Conservation (phyloP, 1,140 invertebrate species). For the Condylostylus longicornis region DNA sequence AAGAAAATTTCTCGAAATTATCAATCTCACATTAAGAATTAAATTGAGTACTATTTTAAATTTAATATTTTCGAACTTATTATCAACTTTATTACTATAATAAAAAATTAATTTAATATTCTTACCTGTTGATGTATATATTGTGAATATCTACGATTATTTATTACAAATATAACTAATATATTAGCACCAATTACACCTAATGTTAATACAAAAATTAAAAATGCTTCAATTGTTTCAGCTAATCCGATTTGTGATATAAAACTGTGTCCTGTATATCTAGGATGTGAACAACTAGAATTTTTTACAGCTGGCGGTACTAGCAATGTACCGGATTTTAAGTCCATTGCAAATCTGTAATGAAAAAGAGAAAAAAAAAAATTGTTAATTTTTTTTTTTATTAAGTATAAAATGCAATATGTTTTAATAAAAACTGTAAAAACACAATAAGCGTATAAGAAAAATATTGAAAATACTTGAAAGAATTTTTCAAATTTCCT, state of each 20-base stretch:
- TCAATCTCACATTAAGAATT: too few relatives aligned
- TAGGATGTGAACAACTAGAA: slow-evolving; percentile 58
- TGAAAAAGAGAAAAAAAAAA: slow-evolving; percentile 3
- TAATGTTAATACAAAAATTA: slow-evolving; percentile 56
- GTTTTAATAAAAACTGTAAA: too few relatives aligned
- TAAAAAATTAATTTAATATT: not conserved
- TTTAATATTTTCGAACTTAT: not conserved
- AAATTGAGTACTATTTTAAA: not conserved
- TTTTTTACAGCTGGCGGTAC: slow-evolving; percentile 61
- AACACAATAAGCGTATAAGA: too few relatives aligned
- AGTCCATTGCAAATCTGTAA: slow-evolving; percentile 23
- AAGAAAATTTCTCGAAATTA: too few relatives aligned
- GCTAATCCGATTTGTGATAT: slow-evolving; percentile 45
- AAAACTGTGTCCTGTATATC: slow-evolving; percentile 41
- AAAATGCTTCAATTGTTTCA: slow-evolving; percentile 54
- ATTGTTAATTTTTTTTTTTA: too few relatives aligned
- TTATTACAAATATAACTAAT: slow-evolving; percentile 66
- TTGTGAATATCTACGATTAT: slow-evolving; percentile 61
- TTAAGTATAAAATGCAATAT: too few relatives aligned
- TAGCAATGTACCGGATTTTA: slow-evolving; percentile 40
- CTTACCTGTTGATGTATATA: slow-evolving; percentile 71
- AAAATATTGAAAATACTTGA: too few relatives aligned
- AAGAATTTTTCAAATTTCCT: too few relatives aligned
- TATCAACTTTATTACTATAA: too few relatives aligned
- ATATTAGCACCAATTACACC: slow-evolving; percentile 62